These are phyloP conservation scores for Arenicola marina DNA, from an alignment of 2,888 invertebrate species.

Conservation along the genomic window DNA sequence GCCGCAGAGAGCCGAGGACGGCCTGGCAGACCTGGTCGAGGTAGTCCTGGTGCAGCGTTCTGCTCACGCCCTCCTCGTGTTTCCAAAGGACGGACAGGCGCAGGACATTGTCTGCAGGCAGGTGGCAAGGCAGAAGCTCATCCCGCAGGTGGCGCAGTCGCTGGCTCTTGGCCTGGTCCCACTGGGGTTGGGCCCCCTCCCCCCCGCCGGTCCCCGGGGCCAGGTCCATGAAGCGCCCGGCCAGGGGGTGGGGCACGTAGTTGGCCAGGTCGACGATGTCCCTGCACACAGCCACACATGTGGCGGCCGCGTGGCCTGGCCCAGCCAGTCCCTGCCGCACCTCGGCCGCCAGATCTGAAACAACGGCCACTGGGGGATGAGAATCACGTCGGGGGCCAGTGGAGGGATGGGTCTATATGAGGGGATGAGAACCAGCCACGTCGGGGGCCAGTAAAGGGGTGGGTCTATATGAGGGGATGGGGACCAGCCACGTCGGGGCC, in stretches of 20 bases:
- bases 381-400: too few relatives aligned
- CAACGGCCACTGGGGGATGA: too few relatives aligned
- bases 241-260: constrained; percentile 41
- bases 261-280: constrained; percentile 57
- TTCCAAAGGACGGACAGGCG: constrained; percentile 54
- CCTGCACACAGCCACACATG: constrained; percentile 45
- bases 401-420: too few relatives aligned
- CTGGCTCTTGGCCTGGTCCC: constrained; percentile 21
- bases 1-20: constrained; percentile 18
- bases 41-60: constrained; percentile 49
- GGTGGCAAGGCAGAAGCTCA: constrained; percentile 24
- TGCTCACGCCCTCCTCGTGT: constrained; percentile 53
- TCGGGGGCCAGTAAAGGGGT: too few relatives aligned
- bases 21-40: constrained; percentile 43
- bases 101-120: constrained; percentile 37
- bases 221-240: constrained; percentile 46
- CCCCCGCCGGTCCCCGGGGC: constrained; percentile 28
- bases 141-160: constrained; percentile 41
- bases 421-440: too few relatives aligned
- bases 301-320: constrained; percentile 35
- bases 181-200: constrained; percentile 31
- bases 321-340: constrained; percentile 42
- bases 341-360: constrained; percentile 46
- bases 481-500: too few relatives aligned
- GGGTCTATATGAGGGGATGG: too few relatives aligned